A percentile compares a stretch with the other conserved stretches of the same genome.
Conservation (phyloP, 1,140 invertebrate genomes). For the Trichogramma pretiosum region DNA sequence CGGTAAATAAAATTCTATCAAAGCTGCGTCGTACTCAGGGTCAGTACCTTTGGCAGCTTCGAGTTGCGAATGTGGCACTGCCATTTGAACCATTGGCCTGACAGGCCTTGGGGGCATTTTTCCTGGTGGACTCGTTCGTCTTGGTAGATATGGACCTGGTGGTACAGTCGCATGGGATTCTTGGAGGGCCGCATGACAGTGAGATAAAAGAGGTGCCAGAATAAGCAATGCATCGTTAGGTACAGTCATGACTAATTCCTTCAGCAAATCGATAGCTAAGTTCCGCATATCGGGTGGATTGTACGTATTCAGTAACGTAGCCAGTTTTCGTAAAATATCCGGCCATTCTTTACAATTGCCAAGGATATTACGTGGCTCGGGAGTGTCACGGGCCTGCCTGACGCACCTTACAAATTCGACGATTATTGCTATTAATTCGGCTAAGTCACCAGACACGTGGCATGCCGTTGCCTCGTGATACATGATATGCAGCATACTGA, state of each 20-base stretch:
- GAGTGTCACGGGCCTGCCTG: conserved; percentile 47
- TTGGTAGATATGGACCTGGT: conserved; percentile 65
- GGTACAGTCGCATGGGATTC: conserved; percentile 64
- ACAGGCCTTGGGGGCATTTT: conserved; percentile 58
- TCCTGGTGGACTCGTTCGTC: conserved; percentile 49
- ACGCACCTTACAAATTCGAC: conserved; percentile 63
- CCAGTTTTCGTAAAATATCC: conserved; percentile 72
- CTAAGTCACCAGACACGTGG: conserved; percentile 72
- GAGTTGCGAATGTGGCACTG: conserved; percentile 66
- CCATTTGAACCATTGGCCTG: conserved; percentile 81
- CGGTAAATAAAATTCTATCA: conserved; percentile 69
- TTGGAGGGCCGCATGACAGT: conserved; percentile 74
- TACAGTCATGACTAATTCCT: conserved; percentile 74
- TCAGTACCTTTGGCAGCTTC: conserved; percentile 64
- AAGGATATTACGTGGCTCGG: conserved; percentile 56
- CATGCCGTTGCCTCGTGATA: conserved; percentile 88
- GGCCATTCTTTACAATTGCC: conserved; percentile 71
- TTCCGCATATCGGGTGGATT: conserved; percentile 78
- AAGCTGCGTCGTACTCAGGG: conserved; percentile 66
- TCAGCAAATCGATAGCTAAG: conserved; percentile 71
- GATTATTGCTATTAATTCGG: conserved; percentile 72
- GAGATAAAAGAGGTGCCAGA: conserved; percentile 72
- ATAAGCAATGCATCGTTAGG: conserved; percentile 73
- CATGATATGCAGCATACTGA: conserved; percentile 86
- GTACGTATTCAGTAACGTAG: conserved; percentile 82